These are phyloP conservation scores for Haplotaxodon microlepis DNA, from an alignment of 2,113 vertebrate species.

Conservation along the genomic window DNA sequence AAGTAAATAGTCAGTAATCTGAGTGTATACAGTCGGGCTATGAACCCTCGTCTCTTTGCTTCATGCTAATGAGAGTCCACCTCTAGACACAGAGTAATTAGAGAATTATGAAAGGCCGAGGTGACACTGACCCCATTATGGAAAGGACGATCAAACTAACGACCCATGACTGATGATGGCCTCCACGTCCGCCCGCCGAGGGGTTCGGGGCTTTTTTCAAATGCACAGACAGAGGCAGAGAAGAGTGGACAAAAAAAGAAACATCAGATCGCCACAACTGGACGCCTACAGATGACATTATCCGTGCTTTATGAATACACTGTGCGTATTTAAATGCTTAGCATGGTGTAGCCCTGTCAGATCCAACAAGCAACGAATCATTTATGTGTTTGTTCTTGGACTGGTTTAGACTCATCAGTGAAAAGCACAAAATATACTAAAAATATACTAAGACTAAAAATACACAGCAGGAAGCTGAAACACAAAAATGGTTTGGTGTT, in stretches of 20 bases:
- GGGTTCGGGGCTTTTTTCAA: background rate
- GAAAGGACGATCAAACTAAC: conserved; percentile 52
- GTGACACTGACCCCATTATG: conserved; percentile 64
- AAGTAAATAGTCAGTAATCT: background rate
- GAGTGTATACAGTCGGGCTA: background rate
- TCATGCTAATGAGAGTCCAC: conserved; percentile 33
- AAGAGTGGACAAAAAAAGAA: background rate
- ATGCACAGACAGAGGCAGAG: background rate
- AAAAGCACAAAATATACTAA: background rate
- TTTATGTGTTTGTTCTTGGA: background rate
- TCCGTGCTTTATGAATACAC: conserved; percentile 12
- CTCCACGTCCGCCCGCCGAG: background rate
- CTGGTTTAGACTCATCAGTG: background rate
- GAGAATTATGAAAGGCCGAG: conserved; percentile 51
- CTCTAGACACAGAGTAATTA: conserved; percentile 52
- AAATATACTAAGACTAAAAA: background rate
- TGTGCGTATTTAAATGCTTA: background rate
- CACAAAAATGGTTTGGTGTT: background rate
- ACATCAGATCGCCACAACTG: background rate
- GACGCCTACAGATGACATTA: background rate
- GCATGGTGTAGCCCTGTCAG: background rate
- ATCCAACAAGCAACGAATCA: background rate
- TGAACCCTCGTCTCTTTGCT: background rate
- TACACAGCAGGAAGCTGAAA: background rate
- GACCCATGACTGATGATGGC: conserved; percentile 62